These are phyloP conservation scores for Proterorhinus semilunaris DNA, from an alignment of 2,113 vertebrate species.

Conservation along the genomic window DNA sequence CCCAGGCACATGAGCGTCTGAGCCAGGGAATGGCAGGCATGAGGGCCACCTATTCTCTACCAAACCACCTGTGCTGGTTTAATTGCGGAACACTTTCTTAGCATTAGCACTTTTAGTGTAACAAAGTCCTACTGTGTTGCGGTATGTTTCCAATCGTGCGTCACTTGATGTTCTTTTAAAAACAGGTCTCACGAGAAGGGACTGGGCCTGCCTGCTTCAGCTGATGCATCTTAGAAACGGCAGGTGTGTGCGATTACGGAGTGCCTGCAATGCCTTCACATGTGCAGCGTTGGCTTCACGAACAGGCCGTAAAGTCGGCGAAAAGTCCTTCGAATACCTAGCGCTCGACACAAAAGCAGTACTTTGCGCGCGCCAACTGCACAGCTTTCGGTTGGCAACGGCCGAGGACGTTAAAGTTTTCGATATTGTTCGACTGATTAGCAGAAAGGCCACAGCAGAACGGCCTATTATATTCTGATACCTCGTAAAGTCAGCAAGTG, in stretches of 20 bases:
- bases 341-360: constrained; percentile 67
- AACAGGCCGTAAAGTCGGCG: constrained; percentile 61
- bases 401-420: constrained; percentile 69
- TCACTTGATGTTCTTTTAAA: constrained; percentile 67
- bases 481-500: constrained; percentile 50
- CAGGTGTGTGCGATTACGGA: constrained; percentile 75
- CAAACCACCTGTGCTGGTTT: constrained; percentile 40
- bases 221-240: constrained; percentile 42
- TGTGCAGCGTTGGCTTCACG: constrained; percentile 61
- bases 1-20: too few relatives aligned
- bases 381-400: constrained; percentile 54
- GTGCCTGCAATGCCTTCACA: constrained; percentile 65
- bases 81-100: constrained; percentile 40
- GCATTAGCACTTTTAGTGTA: constrained; percentile 45
- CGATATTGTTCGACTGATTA: constrained; percentile 70
- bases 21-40: too few relatives aligned
- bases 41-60: neutral
- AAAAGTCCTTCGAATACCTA: constrained; percentile 57
- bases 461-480: constrained; percentile 47
- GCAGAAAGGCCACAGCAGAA: constrained; percentile 33
- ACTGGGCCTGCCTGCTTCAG: constrained; percentile 56
- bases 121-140: constrained; percentile 53
- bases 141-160: constrained; percentile 62
- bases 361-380: constrained; percentile 64
- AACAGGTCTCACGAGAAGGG: constrained; percentile 63